A percentile compares a stretch with the other conserved stretches of the same genome.
Conservation (phyloP, 2,888 invertebrate genomes). For the Allacma fusca region DNA sequence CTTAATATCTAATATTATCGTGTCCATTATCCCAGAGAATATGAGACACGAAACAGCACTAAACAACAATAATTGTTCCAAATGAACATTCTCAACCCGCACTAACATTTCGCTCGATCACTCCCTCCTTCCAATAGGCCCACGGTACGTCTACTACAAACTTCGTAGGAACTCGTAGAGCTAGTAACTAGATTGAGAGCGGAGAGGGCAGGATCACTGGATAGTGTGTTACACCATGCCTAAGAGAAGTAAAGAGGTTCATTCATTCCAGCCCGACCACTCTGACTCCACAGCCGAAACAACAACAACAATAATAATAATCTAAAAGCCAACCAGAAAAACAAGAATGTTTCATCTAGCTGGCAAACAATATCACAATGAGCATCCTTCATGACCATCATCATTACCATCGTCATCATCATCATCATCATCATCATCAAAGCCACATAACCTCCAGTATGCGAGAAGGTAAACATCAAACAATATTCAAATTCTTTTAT, state of each 20-base stretch:
- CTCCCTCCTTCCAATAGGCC: slow-evolving; percentile 1
- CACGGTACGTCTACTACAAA: too few species aligned
- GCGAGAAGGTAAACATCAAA: slow-evolving; percentile 18
- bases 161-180: too few species aligned
- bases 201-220: too few species aligned
- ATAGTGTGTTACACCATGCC: too few species aligned
- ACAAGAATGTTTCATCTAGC: slow-evolving; percentile 26
- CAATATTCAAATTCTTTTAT: slow-evolving; percentile 23
- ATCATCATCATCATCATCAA: slow-evolving; percentile 22
- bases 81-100: slow-evolving; percentile 26
- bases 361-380: slow-evolving; percentile 23
- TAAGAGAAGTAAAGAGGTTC: too few species aligned
- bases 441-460: background rate
- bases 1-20: slow-evolving; percentile 27
- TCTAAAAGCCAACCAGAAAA: slow-evolving; percentile 22
- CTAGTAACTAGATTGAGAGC: too few species aligned
- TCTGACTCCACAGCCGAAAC: too few species aligned
- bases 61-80: slow-evolving; percentile 24
- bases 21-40: slow-evolving; percentile 26
- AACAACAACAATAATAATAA: slow-evolving; percentile 18
- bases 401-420: slow-evolving; percentile 12
- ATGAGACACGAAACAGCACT: slow-evolving; percentile 26
- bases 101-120: slow-evolving; percentile 3
- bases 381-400: slow-evolving; percentile 24
- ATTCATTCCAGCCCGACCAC: too few species aligned